Evolutionary conservation across 1,140 invertebrate species (phyloP), one percentile per base, ranked within the genome.

Genomic region (Aphaenogaster rudis): DNA sequence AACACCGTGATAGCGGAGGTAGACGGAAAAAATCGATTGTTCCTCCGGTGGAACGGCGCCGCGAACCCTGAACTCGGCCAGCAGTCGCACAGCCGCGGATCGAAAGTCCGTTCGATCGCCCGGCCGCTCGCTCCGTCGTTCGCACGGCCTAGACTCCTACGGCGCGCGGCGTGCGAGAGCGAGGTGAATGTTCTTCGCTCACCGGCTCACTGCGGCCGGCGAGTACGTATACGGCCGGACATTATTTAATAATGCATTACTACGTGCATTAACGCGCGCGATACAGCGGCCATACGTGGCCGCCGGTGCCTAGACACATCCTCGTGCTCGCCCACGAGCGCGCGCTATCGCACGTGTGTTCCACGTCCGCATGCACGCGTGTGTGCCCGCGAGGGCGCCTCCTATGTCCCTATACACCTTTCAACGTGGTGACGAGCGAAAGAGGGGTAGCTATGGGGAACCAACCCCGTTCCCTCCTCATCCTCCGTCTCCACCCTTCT

Each of bases 161-260:
- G 36, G 52, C n/a, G 21, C 54, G 45, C 74, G 77, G 52, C n/a
- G 21, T 54, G 45, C 74, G 77, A 45, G 69, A 59, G 63, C 76
- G 90, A 91, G 90, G 90, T 91, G 90, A 91, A 91, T 86, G 90
- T 91, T 91, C 89, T 91, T 91, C 89, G 87, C 57, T 88, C 82
- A 66, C 17, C 87, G 64, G 63, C 66, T 86, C 72, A 69, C 45
- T 61, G 45, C 76, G 57, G 36, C 33, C 72, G 52, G 71, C 33
- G 63, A 64, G 66, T 76, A 74, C 79, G 87, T 88, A 79, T 76
- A 88, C 89, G 82, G 82, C 79, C 82, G 90, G 90, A 91, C 90
- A 91, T 90, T 90, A 90, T 91, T 92, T 90, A 92, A 92, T 91
- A 92, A 92, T 92, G 85, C 90, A 92, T 90, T 91, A 87, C 86